Conservation (phyloP, 92 coral and sea anemone species). For the Palythoa caribaeorum region DNA sequence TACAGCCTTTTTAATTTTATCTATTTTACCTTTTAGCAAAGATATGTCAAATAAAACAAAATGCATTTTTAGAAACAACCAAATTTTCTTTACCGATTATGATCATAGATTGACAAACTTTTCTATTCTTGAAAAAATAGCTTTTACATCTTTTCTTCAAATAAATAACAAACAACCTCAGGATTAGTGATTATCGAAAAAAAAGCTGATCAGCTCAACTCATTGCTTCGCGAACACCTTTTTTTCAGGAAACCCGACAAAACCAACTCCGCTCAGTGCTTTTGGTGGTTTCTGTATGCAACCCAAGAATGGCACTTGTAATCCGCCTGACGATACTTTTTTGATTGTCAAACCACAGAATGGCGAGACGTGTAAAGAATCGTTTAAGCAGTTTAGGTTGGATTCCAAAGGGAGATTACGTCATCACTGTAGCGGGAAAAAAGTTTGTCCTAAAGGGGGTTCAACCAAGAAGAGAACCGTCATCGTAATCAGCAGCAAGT, state of each 20-base stretch:
- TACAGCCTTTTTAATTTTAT: too few species aligned
- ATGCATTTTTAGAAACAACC: too few species aligned
- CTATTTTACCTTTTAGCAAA: too few species aligned
- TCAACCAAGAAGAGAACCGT: constrained; percentile 30
- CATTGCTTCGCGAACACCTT: too few species aligned
- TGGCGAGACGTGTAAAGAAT: constrained; percentile 57
- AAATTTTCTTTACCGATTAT: too few species aligned
- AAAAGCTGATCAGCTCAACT: not conserved
- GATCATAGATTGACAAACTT: too few species aligned
- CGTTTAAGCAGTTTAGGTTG: constrained; percentile 63
- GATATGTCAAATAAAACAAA: too few species aligned
- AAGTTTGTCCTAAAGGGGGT: constrained; percentile 68
- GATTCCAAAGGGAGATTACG: constrained; percentile 52
- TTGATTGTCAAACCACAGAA: constrained; percentile 35
- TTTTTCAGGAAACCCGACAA: constrained; percentile 45
- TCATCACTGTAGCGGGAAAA: constrained; percentile 68
- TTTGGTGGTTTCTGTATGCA: constrained; percentile 61
- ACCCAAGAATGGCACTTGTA: constrained; percentile 49
- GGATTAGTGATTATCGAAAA: not conserved
- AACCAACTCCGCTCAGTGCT: constrained; percentile 69
- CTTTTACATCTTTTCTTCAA: not conserved
- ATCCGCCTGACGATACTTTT: constrained; percentile 49
- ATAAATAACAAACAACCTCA: not conserved
- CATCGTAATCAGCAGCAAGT: constrained; percentile 54
- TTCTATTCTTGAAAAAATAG: too few species aligned